phyloP scores from a whole-genome alignment of 1,140 invertebrate species.

The Bombus impatiens region DNA sequence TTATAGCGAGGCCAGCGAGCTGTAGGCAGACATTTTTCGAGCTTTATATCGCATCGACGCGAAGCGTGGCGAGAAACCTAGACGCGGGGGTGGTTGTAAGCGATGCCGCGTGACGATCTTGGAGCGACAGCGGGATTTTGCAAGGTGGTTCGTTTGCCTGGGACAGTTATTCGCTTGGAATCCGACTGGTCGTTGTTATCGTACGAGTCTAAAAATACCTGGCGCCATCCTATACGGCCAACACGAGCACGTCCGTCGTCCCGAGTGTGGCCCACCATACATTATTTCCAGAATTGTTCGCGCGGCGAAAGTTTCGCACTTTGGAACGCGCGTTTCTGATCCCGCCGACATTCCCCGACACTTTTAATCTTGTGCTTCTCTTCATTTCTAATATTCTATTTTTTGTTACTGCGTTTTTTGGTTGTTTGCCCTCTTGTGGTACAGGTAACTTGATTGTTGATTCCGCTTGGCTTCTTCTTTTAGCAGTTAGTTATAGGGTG shows the following conservation, averaged over 20 bases:
- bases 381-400: background rate
- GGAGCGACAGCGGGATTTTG: conserved; percentile 52
- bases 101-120: conserved; percentile 13
- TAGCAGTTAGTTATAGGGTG: background rate
- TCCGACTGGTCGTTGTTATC: conserved; percentile 58
- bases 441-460: no score
- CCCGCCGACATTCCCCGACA: conserved; percentile 12
- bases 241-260: conserved; percentile 15
- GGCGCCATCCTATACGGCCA: conserved; percentile 55
- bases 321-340: conserved; percentile 32
- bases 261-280: background rate
- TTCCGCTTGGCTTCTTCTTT: background rate
- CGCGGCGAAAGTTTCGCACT: conserved; percentile 48
- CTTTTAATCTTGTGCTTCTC: background rate
- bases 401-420: background rate
- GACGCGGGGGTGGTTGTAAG: conserved; percentile 43
- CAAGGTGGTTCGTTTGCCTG: conserved; percentile 51
- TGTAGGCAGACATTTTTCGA: conserved; percentile 21
- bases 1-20: background rate
- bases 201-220: conserved; percentile 65
- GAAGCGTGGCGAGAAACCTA: background rate
- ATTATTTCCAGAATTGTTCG: conserved; percentile 52
- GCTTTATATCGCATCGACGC: background rate
- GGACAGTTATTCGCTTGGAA: conserved; percentile 53
- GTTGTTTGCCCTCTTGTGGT: background rate